phyloP scores from a whole-genome alignment of 2,113 vertebrate genomes.

The Hiodon alosoides region DNA sequence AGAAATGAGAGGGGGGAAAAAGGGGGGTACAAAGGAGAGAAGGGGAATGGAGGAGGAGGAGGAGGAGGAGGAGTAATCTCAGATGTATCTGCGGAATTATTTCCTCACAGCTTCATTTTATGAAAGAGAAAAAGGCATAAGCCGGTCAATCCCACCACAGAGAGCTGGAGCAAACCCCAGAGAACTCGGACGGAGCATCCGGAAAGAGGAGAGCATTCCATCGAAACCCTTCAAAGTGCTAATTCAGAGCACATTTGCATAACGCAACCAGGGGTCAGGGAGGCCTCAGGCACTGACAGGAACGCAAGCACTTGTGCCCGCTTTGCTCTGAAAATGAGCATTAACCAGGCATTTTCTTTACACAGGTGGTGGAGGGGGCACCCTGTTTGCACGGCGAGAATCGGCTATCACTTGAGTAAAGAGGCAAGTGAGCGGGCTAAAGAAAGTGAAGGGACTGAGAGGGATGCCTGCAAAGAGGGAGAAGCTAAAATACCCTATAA shows the following conservation, averaged over 20 bases:
- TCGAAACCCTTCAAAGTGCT: not conserved
- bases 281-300: not conserved
- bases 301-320: not conserved
- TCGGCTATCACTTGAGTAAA: not conserved
- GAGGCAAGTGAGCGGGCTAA: not conserved
- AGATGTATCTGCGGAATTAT: not conserved
- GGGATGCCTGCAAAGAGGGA: not conserved
- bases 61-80: too few relatives aligned
- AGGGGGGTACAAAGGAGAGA: too few relatives aligned
- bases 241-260: not conserved
- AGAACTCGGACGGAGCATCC: not conserved
- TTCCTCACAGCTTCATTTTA: constrained; percentile 6
- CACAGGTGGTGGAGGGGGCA: not conserved
- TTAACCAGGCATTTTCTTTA: not conserved
- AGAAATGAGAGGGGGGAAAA: too few relatives aligned
- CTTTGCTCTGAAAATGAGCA: not conserved
- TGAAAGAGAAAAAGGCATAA: not conserved
- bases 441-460: too few relatives aligned
- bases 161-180: not conserved
- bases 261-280: not conserved
- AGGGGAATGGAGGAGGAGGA: too few relatives aligned
- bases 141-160: not conserved
- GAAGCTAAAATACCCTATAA: not conserved
- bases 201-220: not conserved
- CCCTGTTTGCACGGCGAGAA: too few relatives aligned